phyloP scores from a whole-genome alignment of 1,140 invertebrate genomes.

The Globodera ellingtonae region DNA sequence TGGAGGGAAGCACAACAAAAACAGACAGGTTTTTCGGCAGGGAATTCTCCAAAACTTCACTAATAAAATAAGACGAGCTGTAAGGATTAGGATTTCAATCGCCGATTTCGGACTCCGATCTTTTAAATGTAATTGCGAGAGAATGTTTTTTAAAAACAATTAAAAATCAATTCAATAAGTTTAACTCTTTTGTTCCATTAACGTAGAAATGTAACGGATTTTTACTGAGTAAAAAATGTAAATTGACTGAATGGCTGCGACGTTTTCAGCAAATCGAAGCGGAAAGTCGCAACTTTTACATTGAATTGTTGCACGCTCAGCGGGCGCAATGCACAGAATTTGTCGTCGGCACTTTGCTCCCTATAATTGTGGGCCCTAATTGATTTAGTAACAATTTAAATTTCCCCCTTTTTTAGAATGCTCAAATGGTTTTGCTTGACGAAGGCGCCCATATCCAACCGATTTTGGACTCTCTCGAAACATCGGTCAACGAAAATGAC shows the following conservation, averaged over 20 bases:
- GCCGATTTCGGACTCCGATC: too few species aligned
- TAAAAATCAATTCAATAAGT: conserved; percentile 33
- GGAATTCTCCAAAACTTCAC: not conserved
- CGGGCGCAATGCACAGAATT: conserved; percentile 39
- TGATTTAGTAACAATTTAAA: not conserved
- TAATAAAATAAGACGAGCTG: not conserved
- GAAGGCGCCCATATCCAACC: conserved; percentile 45
- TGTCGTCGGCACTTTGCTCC: conserved; percentile 34
- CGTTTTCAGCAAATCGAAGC: not conserved
- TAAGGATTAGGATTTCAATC: too few species aligned
- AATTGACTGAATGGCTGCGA: not conserved
- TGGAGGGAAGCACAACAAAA: conserved; percentile 1
- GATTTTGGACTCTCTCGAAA: conserved; percentile 40
- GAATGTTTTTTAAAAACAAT: too few species aligned
- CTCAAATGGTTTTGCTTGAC: conserved; percentile 40
- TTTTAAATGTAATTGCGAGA: too few species aligned
- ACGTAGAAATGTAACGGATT: too few species aligned
- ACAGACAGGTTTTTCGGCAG: conserved; percentile 21
- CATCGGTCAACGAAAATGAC: conserved; percentile 24
- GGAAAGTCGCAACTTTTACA: conserved; percentile 33
- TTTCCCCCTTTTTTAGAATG: conserved; percentile 29
- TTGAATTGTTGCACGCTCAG: conserved; percentile 44
- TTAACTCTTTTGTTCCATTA: not conserved
- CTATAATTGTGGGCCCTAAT: conserved; percentile 39
- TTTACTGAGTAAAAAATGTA: too few species aligned